Conservation (phyloP, 1,140 invertebrate species). For the Ruditapes philippinarum region DNA sequence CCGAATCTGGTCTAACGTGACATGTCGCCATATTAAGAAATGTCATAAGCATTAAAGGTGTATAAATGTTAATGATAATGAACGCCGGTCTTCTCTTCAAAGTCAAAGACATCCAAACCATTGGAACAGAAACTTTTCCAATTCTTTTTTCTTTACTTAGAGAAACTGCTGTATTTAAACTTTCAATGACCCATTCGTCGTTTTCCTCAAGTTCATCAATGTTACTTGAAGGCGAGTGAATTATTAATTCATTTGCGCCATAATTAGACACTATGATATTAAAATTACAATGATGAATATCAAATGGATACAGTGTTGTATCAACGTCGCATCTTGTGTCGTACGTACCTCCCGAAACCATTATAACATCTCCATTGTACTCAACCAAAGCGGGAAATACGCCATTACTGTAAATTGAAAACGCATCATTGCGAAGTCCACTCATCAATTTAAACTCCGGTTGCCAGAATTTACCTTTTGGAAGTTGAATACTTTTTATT, state of each 20-base stretch:
- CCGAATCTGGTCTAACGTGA: not conserved
- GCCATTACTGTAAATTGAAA: not conserved
- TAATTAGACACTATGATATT: not conserved
- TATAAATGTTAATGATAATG: not conserved
- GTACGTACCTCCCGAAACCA: slow-evolving; percentile 3
- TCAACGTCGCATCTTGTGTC: not conserved
- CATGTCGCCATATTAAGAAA: not conserved
- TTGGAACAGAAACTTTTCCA: not conserved
- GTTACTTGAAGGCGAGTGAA: not conserved
- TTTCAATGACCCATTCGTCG: not conserved
- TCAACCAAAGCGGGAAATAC: not conserved
- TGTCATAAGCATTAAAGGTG: not conserved
- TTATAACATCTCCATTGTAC: not conserved
- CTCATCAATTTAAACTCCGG: not conserved
- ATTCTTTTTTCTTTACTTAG: not conserved
- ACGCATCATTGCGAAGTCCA: not conserved
- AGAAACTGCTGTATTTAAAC: not conserved
- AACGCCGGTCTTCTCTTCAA: slow-evolving; percentile 15
- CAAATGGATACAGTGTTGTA: slow-evolving; percentile 19
- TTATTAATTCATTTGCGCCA: not conserved
- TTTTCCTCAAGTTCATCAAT: not conserved
- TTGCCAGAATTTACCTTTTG: slow-evolving; percentile 2
- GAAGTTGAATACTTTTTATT: not conserved
- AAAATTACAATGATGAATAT: slow-evolving; percentile 16
- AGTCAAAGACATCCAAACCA: not conserved